Conservation (phyloP, 2,888 invertebrate genomes). For the Caenorhabditis virilis region DNA sequence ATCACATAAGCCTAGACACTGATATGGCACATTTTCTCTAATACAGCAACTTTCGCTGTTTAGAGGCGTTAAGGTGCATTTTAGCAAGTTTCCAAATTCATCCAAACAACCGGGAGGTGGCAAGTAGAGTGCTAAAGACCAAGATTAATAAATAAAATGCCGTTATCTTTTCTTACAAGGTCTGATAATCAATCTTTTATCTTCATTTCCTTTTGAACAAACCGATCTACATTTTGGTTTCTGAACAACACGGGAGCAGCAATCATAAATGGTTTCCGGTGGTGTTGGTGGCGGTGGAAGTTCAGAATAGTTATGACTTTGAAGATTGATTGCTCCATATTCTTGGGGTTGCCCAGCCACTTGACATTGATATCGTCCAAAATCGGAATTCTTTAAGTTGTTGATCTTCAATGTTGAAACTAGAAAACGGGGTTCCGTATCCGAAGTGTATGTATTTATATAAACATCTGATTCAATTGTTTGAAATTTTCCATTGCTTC, state of each 20-base stretch:
- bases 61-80: constrained; percentile 27
- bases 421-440: constrained; percentile 1
- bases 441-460: constrained; percentile 4
- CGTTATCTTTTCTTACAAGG: constrained; percentile 14
- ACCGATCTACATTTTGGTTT: constrained; percentile 28
- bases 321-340: constrained; percentile 18
- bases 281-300: constrained; percentile 9
- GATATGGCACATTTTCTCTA: constrained; percentile 38
- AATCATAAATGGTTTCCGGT: constrained; percentile 42
- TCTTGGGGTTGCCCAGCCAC: constrained; percentile 27
- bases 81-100: constrained; percentile 36
- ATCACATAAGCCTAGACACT: constrained; percentile 52
- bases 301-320: background rate
- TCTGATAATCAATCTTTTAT: constrained; percentile 5
- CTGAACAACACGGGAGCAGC: constrained; percentile 30
- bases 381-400: constrained; percentile 18
- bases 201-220: constrained; percentile 7
- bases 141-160: background rate
- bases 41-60: constrained; percentile 46
- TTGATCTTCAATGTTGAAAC: constrained; percentile 32
- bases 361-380: constrained; percentile 28
- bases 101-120: constrained; percentile 19
- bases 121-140: constrained; percentile 19
- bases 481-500: background rate
- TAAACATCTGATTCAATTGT: background rate